phyloP scores from a whole-genome alignment of 2,113 vertebrate species.

The Triplophysa siluroides region DNA sequence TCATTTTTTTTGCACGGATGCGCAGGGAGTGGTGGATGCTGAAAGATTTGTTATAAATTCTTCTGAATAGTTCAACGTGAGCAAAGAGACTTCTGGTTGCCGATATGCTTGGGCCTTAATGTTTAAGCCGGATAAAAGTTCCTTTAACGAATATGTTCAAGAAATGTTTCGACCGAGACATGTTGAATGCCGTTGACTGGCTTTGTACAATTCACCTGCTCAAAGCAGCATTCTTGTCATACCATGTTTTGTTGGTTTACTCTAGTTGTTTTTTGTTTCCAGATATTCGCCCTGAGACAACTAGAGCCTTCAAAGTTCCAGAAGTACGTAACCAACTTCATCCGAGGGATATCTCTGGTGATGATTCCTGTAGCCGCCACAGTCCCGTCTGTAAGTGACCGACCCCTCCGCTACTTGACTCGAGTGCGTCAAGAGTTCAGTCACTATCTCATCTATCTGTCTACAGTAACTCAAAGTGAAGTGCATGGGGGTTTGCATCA shows the following conservation, averaged over 20 bases:
- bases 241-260: neutral
- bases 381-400: slow-evolving; percentile 84
- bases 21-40: too few relatives aligned
- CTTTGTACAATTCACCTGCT: too few relatives aligned
- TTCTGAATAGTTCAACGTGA: neutral
- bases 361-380: slow-evolving; percentile 90
- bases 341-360: slow-evolving; percentile 77
- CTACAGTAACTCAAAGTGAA: neutral
- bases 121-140: neutral
- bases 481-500: neutral
- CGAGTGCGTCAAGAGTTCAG: too few relatives aligned
- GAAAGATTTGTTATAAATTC: neutral
- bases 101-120: neutral
- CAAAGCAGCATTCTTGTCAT: neutral
- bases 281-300: slow-evolving; percentile 84
- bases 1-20: neutral
- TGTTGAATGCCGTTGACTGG: too few relatives aligned
- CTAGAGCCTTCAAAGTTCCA: slow-evolving; percentile 74
- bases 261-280: slow-evolving; percentile 27
- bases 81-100: neutral
- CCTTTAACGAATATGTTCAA: too few relatives aligned
- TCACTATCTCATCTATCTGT: slow-evolving; percentile 1
- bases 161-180: too few relatives aligned
- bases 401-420: slow-evolving; percentile 33
- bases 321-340: slow-evolving; percentile 70